These are phyloP conservation scores for Euwallacea fornicatus DNA, from an alignment of 1,140 invertebrate genomes.

Conservation along the genomic window DNA sequence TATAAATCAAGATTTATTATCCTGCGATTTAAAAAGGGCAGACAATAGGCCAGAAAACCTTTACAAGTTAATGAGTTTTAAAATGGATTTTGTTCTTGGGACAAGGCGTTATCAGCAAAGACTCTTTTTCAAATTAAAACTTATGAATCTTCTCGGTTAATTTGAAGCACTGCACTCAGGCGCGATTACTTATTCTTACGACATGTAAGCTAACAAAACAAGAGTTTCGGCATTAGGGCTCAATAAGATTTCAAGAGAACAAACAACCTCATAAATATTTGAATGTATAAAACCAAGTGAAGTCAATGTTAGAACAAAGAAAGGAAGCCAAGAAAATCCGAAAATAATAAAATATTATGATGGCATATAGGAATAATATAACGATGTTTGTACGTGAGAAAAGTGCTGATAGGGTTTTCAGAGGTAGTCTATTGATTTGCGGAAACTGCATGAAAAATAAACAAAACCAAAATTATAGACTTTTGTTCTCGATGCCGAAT, in stretches of 20 bases:
- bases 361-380: conserved; percentile 35
- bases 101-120: too few relatives aligned
- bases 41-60: conserved; percentile 2
- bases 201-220: too few relatives aligned
- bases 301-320: conserved; percentile 23
- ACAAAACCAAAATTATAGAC: conserved; percentile 28
- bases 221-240: too few relatives aligned
- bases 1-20: conserved; percentile 7
- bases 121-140: too few relatives aligned
- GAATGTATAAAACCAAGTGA: conserved; percentile 1
- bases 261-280: conserved; percentile 21
- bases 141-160: too few relatives aligned
- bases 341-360: conserved; percentile 38
- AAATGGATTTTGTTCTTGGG: too few relatives aligned
- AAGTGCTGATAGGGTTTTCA: conserved; percentile 31
- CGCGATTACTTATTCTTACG: too few relatives aligned
- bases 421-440: conserved; percentile 36
- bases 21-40: background rate
- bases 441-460: conserved; percentile 31
- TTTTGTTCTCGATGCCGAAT: conserved; percentile 24
- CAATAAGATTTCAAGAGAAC: background rate
- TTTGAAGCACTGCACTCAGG: too few relatives aligned
- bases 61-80: background rate
- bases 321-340: conserved; percentile 27
- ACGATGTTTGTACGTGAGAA: conserved; percentile 37